These are phyloP conservation scores for Entomyzon cyanotis DNA, from an alignment of 2,113 vertebrate species.

Conservation along the genomic window DNA sequence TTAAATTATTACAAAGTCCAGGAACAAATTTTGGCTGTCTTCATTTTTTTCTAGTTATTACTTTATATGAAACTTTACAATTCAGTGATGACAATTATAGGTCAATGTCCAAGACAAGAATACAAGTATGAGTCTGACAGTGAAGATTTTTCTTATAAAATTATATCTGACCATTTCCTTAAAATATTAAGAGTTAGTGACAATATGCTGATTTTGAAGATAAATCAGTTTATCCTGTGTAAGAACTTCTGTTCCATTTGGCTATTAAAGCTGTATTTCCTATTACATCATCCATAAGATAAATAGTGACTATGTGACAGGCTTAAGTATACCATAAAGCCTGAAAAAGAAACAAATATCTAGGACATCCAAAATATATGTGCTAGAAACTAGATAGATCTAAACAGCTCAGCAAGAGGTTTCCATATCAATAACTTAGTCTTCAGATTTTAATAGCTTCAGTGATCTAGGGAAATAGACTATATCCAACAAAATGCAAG, in stretches of 20 bases:
- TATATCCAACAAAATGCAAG: conserved; percentile 18
- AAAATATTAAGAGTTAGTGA: not conserved
- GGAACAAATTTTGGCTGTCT: not conserved
- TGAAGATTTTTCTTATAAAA: not conserved
- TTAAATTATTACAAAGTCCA: not conserved
- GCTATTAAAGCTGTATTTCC: not conserved
- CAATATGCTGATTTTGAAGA: not conserved
- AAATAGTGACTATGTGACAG: not conserved
- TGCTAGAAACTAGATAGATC: not conserved
- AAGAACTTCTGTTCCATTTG: not conserved
- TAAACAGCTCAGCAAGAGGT: conserved; percentile 10
- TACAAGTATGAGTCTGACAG: not conserved
- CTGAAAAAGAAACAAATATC: conserved; percentile 4
- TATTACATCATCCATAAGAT: not conserved
- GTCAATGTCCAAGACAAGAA: not conserved
- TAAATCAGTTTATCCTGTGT: not conserved
- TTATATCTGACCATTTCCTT: not conserved
- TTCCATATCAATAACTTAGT: conserved; percentile 46
- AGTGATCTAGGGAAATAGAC: conserved; percentile 38
- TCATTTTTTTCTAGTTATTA: not conserved
- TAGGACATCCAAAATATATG: not conserved
- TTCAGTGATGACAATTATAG: not conserved
- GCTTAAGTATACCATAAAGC: not conserved
- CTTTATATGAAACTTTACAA: not conserved
- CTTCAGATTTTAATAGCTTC: conserved; percentile 53